Percentiles rank a stretch among this genome's conserved stretches.
These are phyloP conservation scores for Micromesistius poutassou DNA, from an alignment of 2,797 vertebrate genomes.

Conservation along the genomic window DNA sequence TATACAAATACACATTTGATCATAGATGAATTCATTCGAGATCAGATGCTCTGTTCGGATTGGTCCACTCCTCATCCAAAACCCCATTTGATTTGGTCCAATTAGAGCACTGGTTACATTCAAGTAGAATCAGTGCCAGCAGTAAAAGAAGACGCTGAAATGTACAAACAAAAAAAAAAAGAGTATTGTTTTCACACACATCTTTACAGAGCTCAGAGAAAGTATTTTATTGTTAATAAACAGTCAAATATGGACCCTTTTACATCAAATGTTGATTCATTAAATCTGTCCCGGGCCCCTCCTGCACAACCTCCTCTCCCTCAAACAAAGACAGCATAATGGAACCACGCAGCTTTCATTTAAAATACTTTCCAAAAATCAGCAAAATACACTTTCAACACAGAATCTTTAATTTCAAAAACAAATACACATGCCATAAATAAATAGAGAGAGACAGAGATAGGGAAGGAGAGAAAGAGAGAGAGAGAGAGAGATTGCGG, in stretches of 20 bases:
- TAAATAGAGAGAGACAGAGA: background rate
- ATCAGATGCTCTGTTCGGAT: background rate
- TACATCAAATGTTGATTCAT: background rate
- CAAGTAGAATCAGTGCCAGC: too few relatives aligned
- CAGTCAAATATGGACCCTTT: conserved; percentile 1
- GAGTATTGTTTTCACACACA: conserved; percentile 1
- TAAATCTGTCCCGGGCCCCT: background rate
- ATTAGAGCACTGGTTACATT: background rate
- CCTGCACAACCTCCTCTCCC: too few relatives aligned
- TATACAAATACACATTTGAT: too few relatives aligned
- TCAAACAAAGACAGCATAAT: background rate
- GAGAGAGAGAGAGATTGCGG: background rate
- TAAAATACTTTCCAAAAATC: conserved; percentile 19
- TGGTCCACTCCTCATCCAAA: background rate
- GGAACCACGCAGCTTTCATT: conserved; percentile 12
- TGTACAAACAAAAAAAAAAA: background rate
- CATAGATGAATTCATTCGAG: too few relatives aligned
- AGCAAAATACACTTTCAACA: conserved; percentile 52
- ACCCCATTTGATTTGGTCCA: too few relatives aligned
- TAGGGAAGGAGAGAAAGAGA: too few relatives aligned
- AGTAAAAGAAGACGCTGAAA: background rate
- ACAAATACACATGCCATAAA: conserved; percentile 14
- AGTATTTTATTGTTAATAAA: background rate
- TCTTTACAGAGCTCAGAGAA: background rate
- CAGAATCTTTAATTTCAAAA: conserved; percentile 41